Evolutionary conservation across 2,797 vertebrate genomes (phyloP), one percentile per base, ranked within the genome.

Genomic region (Malacoctenus gilli): DNA sequence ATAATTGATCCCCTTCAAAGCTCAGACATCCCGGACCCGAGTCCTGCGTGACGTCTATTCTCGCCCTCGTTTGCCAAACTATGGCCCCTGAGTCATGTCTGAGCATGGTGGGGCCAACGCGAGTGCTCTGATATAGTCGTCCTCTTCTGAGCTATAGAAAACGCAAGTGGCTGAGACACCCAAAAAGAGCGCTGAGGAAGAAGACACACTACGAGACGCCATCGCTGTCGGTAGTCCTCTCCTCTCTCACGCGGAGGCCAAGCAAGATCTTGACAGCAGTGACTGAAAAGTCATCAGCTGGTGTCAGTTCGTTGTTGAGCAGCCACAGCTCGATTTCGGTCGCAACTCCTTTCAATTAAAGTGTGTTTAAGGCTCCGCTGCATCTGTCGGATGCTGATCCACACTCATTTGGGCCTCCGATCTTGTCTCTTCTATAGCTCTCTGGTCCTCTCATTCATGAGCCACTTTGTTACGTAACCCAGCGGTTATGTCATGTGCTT

Each of bases 351-450:
- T n/a, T n/a, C n/a, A n/a, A n/a, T n/a, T 28, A 28, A 5, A 5
- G 9, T 5, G 2, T 5, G 2, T 6, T 28, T 9, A 28, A 1
- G 25, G 25, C 6, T 4, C 9, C 9, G 25, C 6, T 28, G 28
- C 21, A 39, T 62, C 37, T n/a, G n/a, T n/a, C 38, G 40, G 11
- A 31, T 32, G 50, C 25, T 9, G 5, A n/a, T n/a, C n/a, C 4
- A 28, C 1, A 28, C 6, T 28, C 25, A 28, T 28, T 28, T 28
- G 6, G 25, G 25, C 50, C 63, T 61, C 44, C 77, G 46, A 59
- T 58, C 70, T 82, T 82, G 77, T 85, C 37, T 79, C 22, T 78
- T 85, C 81, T 85, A 84, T 87, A 82, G 80, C 84, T 87, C 77
- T 77, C 37, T 71, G 67, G 46, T 75, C 68, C 48, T 58, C 69